Percentiles rank a stretch among this genome's conserved stretches.
phyloP scores from a whole-genome alignment of 2,888 invertebrate genomes.

The Oscheius sp. region DNA sequence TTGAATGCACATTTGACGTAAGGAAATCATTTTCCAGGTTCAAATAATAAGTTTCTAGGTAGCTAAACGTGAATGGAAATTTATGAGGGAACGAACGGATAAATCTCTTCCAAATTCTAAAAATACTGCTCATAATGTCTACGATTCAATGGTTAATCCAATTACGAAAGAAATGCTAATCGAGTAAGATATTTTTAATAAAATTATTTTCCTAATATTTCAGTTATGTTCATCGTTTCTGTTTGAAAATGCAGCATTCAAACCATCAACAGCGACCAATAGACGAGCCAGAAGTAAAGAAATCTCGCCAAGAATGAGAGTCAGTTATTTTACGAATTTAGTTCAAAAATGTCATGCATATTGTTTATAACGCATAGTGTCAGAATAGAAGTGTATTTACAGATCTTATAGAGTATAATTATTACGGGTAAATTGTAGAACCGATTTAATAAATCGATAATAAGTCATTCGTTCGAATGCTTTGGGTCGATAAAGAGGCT shows the following conservation, averaged over 20 bases:
- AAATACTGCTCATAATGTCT: slow-evolving; percentile 78
- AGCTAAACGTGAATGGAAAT: slow-evolving; percentile 79
- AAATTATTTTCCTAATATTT: background rate
- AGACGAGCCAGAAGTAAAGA: too few species aligned
- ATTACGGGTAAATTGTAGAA: too few species aligned
- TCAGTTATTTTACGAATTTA: too few species aligned
- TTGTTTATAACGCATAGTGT: too few species aligned
- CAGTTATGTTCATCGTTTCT: background rate
- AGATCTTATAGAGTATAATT: too few species aligned
- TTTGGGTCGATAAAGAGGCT: too few species aligned
- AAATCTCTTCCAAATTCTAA: slow-evolving; percentile 93
- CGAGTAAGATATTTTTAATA: background rate
- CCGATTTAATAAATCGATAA: too few species aligned
- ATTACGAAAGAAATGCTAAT: slow-evolving; percentile 33
- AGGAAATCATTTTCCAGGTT: background rate
- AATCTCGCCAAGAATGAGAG: too few species aligned
- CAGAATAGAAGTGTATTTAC: too few species aligned
- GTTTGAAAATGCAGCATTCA: background rate
- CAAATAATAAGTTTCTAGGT: background rate
- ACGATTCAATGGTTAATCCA: slow-evolving; percentile 65
- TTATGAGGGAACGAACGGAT: slow-evolving; percentile 93
- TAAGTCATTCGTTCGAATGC: too few species aligned
- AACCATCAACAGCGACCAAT: too few species aligned
- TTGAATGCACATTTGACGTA: slow-evolving; percentile 81
- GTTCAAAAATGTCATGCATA: too few species aligned